These are phyloP conservation scores for Drosophila lini DNA, from an alignment of 1,140 invertebrate genomes.

Conservation along the genomic window DNA sequence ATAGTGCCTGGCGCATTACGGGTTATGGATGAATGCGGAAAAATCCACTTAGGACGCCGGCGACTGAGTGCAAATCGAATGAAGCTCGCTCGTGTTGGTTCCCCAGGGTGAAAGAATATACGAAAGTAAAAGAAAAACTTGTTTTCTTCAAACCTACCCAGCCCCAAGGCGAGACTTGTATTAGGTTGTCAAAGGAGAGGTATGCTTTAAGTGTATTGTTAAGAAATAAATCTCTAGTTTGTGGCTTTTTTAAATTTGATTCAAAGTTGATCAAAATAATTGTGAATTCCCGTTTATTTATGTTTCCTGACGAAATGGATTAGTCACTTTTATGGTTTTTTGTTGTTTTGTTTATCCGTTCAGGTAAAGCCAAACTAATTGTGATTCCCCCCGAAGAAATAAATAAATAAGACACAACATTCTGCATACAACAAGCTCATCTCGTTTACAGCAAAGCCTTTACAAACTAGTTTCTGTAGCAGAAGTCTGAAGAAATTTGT, in stretches of 20 bases:
- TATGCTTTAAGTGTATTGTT: neutral
- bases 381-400: neutral
- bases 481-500: neutral
- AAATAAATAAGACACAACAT: neutral
- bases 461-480: neutral
- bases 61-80: conserved; percentile 39
- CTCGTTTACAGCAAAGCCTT: neutral
- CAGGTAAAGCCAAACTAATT: too few species aligned
- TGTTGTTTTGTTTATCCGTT: neutral
- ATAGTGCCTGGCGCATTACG: conserved; percentile 60
- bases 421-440: neutral
- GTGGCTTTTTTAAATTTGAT: too few species aligned
- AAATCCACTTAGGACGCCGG: conserved; percentile 35
- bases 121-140: conserved; percentile 3
- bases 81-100: conserved; percentile 35
- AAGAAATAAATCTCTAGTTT: neutral
- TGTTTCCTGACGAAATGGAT: neutral
- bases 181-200: neutral
- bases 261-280: neutral
- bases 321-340: neutral
- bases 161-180: neutral
- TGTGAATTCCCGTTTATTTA: neutral
- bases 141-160: neutral
- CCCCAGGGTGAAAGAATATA: conserved; percentile 5
- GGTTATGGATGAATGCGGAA: conserved; percentile 32